Conservation (phyloP, 1,140 invertebrate genomes). For the Zaprionus nigranus region DNA sequence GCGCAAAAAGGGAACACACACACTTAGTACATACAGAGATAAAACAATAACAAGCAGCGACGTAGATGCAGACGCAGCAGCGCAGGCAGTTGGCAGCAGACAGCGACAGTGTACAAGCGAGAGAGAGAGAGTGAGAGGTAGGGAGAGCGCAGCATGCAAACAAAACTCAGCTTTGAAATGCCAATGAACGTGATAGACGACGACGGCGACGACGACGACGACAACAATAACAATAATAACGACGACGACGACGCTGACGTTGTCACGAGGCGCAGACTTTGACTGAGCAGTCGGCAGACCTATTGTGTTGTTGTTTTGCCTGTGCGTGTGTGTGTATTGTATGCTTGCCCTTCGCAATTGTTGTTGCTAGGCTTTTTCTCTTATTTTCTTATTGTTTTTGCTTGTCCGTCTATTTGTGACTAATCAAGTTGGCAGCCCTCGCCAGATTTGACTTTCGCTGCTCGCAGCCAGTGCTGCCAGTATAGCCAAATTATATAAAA, state of each 20-base stretch:
- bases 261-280: conserved; percentile 55
- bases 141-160: conserved; percentile 57
- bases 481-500: too few species aligned
- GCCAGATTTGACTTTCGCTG: conserved; percentile 51
- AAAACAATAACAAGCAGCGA: conserved; percentile 53
- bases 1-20: conserved; percentile 61
- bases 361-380: conserved; percentile 26
- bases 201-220: conserved; percentile 9
- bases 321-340: neutral
- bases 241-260: conserved; percentile 30
- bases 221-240: conserved; percentile 13
- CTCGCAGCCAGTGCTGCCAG: too few species aligned
- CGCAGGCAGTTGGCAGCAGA: conserved; percentile 2
- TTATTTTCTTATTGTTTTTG: conserved; percentile 24
- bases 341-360: conserved; percentile 35
- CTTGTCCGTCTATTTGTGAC: conserved; percentile 47
- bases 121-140: conserved; percentile 12
- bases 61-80: conserved; percentile 16
- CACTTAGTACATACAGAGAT: conserved; percentile 22
- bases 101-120: conserved; percentile 23
- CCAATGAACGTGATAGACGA: conserved; percentile 65
- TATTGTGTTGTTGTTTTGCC: conserved; percentile 31
- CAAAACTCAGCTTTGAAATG: conserved; percentile 62
- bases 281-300: conserved; percentile 50
- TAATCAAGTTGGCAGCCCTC: conserved; percentile 57